A percentile compares a stretch with the other conserved stretches of the same genome.
Conservation (phyloP, 2,888 invertebrate genomes). For the Celastrina argiolus region DNA sequence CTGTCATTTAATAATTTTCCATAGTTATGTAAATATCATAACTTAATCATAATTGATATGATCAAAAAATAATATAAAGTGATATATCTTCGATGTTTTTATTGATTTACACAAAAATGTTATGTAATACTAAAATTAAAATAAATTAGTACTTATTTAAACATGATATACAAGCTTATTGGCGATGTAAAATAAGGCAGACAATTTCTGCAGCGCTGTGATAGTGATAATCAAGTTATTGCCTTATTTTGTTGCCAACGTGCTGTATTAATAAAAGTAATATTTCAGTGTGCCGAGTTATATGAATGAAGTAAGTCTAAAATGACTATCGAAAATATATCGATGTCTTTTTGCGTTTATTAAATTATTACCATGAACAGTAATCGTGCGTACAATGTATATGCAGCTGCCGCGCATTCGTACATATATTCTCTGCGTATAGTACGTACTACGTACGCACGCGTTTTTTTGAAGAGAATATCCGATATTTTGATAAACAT, state of each 20-base stretch:
- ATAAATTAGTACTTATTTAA: neutral
- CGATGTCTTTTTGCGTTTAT: too few species aligned
- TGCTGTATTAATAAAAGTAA: neutral
- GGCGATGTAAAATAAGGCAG: conserved; percentile 13
- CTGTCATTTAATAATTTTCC: too few species aligned
- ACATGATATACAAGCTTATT: conserved; percentile 4
- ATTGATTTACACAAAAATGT: conserved; percentile 7
- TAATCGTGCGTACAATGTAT: too few species aligned
- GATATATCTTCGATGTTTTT: conserved; percentile 4
- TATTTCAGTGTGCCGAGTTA: neutral
- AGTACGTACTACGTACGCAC: neutral
- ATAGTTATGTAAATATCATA: too few species aligned
- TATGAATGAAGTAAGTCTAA: neutral
- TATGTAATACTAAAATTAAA: neutral
- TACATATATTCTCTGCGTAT: neutral
- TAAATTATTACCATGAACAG: too few species aligned
- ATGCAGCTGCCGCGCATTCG: neutral
- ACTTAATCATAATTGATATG: too few species aligned
- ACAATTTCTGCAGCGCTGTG: conserved; percentile 41
- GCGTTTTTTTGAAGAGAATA: neutral
- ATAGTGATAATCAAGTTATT: conserved; percentile 47
- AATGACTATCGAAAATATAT: neutral
- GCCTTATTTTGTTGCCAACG: conserved; percentile 39
- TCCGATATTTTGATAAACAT: neutral
- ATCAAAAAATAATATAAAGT: neutral